These are phyloP conservation scores for Zoanthus sociatus DNA, from an alignment of 92 coral and sea anemone species.

Conservation along the genomic window DNA sequence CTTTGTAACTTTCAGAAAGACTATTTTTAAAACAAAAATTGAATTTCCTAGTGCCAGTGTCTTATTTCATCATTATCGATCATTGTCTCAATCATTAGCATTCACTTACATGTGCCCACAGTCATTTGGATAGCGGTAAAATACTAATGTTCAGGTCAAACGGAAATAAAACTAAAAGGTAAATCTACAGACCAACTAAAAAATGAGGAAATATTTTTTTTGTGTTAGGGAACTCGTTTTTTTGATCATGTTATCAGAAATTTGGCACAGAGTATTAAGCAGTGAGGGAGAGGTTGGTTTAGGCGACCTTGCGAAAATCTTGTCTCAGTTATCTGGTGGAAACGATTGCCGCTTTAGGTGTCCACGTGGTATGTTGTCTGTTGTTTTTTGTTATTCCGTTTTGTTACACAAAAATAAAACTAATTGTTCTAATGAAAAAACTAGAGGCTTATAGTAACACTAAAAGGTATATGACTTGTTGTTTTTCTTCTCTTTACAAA, in stretches of 20 bases:
- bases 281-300: slow-evolving; percentile 63
- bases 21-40: neutral
- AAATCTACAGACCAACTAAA: neutral
- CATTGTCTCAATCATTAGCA: neutral
- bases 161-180: neutral
- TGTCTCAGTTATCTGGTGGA: slow-evolving; percentile 84
- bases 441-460: no score
- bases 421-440: no score
- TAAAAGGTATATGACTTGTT: no score
- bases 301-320: slow-evolving; percentile 84
- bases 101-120: slow-evolving; percentile 21
- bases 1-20: slow-evolving; percentile 11
- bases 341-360: slow-evolving; percentile 76
- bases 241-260: neutral
- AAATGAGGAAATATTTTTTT: slow-evolving; percentile 1
- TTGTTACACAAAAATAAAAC: no score
- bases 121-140: neutral
- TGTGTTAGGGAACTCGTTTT: neutral
- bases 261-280: slow-evolving; percentile 41
- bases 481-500: no score
- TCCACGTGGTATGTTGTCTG: slow-evolving; percentile 66
- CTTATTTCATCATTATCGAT: neutral
- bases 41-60: neutral
- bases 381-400: no score
- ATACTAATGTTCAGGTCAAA: neutral